phyloP scores from a whole-genome alignment of 2,113 vertebrate genomes.

The Ophiodon elongatus region DNA sequence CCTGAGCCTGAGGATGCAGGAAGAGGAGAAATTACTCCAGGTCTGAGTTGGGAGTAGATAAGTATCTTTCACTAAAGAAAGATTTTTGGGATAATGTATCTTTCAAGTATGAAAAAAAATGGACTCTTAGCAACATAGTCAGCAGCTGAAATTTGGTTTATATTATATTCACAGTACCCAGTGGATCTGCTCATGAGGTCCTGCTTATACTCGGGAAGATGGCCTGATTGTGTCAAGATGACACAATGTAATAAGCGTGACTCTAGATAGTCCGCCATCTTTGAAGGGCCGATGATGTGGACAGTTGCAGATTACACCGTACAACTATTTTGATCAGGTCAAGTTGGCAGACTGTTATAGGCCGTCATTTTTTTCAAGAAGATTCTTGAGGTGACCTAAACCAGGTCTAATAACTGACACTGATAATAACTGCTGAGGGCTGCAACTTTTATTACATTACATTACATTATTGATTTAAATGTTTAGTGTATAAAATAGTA shows the following conservation, averaged over 20 bases:
- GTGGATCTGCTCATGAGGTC: background rate
- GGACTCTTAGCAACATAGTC: background rate
- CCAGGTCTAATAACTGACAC: background rate
- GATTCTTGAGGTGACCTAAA: background rate
- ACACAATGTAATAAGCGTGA: background rate
- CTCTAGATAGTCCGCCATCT: background rate
- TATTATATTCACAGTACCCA: background rate
- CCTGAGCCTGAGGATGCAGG: constrained; percentile 58
- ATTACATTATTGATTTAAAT: background rate
- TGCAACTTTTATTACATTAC: background rate
- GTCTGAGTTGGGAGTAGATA: constrained; percentile 46
- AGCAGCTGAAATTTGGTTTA: background rate
- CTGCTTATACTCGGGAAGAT: background rate
- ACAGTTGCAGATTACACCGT: background rate
- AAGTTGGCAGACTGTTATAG: background rate
- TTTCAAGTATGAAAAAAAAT: background rate
- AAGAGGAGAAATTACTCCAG: constrained; percentile 80
- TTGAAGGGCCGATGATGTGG: background rate
- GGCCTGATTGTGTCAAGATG: background rate
- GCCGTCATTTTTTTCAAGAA: background rate
- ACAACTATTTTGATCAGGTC: background rate
- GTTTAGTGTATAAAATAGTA: background rate
- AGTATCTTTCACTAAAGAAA: background rate
- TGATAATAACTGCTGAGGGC: background rate
- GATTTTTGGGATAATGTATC: background rate